Conservation (phyloP, 2,888 invertebrate genomes). For the Drosophila robusta region DNA sequence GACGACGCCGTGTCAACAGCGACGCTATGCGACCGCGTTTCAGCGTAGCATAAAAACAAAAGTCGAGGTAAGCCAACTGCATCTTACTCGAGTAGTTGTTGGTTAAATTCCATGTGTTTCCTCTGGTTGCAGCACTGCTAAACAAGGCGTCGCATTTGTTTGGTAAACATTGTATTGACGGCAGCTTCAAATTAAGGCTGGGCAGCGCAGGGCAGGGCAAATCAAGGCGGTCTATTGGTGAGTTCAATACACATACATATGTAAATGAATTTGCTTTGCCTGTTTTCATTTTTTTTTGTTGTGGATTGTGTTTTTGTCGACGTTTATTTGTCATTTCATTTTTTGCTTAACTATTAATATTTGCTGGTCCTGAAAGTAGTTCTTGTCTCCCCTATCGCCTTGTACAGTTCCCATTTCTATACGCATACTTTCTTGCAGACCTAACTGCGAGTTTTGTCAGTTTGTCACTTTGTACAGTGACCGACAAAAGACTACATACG, state of each 20-base stretch:
- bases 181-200: slow-evolving; percentile 34
- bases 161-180: slow-evolving; percentile 48
- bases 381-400: slow-evolving; percentile 14
- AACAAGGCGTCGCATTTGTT: slow-evolving; percentile 29
- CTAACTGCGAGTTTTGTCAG: slow-evolving; percentile 3
- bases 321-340: slow-evolving; percentile 2
- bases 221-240: slow-evolving; percentile 38
- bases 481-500: no score
- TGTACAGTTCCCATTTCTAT: slow-evolving; percentile 33
- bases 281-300: slow-evolving; percentile 20
- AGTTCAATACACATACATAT: slow-evolving; percentile 18
- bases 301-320: slow-evolving; percentile 14
- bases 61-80: slow-evolving; percentile 22
- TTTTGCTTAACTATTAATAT: slow-evolving; percentile 1
- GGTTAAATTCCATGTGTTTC: slow-evolving; percentile 19
- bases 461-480: not conserved
- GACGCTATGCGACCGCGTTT: slow-evolving; percentile 67
- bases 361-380: slow-evolving; percentile 15
- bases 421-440: slow-evolving; percentile 4
- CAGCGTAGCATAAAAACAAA: slow-evolving; percentile 39
- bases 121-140: slow-evolving; percentile 18
- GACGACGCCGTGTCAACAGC: slow-evolving; percentile 65
- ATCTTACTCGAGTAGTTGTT: slow-evolving; percentile 30
- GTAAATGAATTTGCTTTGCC: slow-evolving; percentile 15
- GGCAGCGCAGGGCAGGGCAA: slow-evolving; percentile 27